These are phyloP conservation scores for Drosophila tani DNA, from an alignment of 1,140 invertebrate genomes.

Conservation along the genomic window DNA sequence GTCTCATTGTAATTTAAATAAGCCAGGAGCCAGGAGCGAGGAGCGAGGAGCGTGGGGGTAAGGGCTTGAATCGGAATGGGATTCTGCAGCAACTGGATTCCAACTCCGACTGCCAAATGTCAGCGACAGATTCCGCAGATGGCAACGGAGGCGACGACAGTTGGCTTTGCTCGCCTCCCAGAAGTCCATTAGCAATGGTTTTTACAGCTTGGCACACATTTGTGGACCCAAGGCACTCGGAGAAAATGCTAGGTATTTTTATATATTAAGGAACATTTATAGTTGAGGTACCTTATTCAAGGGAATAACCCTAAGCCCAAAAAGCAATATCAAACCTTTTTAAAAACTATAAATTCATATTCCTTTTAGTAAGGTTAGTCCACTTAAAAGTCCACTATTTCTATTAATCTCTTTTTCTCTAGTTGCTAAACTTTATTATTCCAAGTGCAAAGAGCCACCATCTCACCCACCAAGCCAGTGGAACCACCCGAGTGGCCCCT, in stretches of 20 bases:
- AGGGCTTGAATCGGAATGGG: conserved; percentile 6
- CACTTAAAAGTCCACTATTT: neutral
- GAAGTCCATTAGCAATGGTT: conserved; percentile 82
- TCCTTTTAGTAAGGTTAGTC: too few relatives aligned
- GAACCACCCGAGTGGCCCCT: conserved; percentile 17
- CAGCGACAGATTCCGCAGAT: conserved; percentile 74
- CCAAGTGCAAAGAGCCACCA: neutral
- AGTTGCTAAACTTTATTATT: neutral
- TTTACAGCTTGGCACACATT: conserved; percentile 80
- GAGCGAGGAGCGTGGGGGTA: neutral
- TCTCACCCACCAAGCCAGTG: neutral
- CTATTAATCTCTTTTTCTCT: neutral
- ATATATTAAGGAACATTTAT: too few relatives aligned
- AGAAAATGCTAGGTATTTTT: neutral
- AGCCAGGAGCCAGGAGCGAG: conserved; percentile 23
- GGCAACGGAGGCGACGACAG: conserved; percentile 62
- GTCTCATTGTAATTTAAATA: conserved; percentile 82
- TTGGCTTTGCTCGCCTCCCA: conserved; percentile 61
- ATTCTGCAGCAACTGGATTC: conserved; percentile 64
- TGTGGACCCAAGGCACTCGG: conserved; percentile 24
- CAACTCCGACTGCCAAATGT: conserved; percentile 76
- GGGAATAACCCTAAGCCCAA: too few relatives aligned
- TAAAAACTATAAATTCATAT: neutral
- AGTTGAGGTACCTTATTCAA: neutral
- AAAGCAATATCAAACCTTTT: too few relatives aligned